These are phyloP conservation scores for Mohoua ochrocephala DNA, from an alignment of 2,113 vertebrate species.

Conservation along the genomic window DNA sequence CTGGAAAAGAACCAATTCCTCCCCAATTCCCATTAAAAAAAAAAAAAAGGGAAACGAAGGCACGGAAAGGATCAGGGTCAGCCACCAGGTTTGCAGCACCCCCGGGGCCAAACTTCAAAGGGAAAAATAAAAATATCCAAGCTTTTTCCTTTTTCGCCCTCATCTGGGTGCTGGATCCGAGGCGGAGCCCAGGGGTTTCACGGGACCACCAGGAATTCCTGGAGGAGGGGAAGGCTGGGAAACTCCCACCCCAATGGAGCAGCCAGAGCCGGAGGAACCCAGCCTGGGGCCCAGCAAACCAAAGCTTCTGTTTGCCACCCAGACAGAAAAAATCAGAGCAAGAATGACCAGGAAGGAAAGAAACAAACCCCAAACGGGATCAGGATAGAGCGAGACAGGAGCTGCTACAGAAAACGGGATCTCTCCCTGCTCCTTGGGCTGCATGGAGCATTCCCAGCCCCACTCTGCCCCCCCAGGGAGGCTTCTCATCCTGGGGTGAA, in stretches of 20 bases:
- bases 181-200: neutral
- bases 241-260: fast-evolving
- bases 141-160: fast-evolving
- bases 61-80: neutral
- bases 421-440: neutral
- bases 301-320: neutral
- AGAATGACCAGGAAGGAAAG: neutral
- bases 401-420: fast-evolving
- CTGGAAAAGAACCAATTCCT: neutral
- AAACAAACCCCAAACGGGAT: too few relatives aligned
- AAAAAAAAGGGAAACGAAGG: neutral
- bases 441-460: neutral
- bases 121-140: neutral
- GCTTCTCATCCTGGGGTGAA: fast-evolving
- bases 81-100: neutral
- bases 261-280: neutral
- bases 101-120: neutral
- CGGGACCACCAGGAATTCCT: neutral
- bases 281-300: neutral
- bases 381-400: neutral
- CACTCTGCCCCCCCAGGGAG: neutral
- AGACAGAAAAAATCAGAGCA: neutral
- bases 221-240: neutral
- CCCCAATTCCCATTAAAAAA: neutral
- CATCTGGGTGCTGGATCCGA: neutral